Conservation (phyloP, 1,140 invertebrate species). For the Drosophila subobscura region DNA sequence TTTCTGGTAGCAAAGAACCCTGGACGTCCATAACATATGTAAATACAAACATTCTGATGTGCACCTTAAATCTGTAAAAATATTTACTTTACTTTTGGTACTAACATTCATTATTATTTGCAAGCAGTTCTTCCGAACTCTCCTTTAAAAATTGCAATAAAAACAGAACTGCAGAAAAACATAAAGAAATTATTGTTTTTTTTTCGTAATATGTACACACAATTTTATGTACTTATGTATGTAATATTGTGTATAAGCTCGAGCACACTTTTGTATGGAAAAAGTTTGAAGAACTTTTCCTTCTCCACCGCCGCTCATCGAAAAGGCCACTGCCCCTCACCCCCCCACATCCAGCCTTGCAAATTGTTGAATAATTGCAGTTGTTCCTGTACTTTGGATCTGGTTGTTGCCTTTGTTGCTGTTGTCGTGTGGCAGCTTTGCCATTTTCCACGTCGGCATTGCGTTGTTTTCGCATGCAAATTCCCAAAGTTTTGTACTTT, state of each 20-base stretch:
- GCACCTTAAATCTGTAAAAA: no score
- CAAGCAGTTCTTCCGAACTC: constrained; percentile 23
- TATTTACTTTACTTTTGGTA: constrained; percentile 18
- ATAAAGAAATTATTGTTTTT: constrained; percentile 42
- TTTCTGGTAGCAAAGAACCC: no score
- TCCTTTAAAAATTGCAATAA: constrained; percentile 15
- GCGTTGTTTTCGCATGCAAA: constrained; percentile 54
- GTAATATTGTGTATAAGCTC: constrained; percentile 25
- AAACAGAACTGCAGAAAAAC: constrained; percentile 23
- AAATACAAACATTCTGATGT: no score
- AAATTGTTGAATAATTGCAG: constrained; percentile 79
- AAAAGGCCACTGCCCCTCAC: neutral
- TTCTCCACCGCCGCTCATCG: constrained; percentile 7
- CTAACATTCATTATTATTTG: constrained; percentile 14
- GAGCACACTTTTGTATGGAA: constrained; percentile 34
- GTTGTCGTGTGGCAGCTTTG: constrained; percentile 52
- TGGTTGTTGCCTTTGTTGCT: constrained; percentile 21
- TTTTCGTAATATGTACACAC: neutral
- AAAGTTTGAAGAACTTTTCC: constrained; percentile 52
- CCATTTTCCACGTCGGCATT: constrained; percentile 49
- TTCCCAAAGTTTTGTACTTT: constrained; percentile 24
- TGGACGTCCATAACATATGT: no score
- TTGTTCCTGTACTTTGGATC: constrained; percentile 48
- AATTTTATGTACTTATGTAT: neutral
- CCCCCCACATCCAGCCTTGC: constrained; percentile 25